phyloP scores from a whole-genome alignment of 2,888 invertebrate genomes.

The Perizoma flavofasciatum region DNA sequence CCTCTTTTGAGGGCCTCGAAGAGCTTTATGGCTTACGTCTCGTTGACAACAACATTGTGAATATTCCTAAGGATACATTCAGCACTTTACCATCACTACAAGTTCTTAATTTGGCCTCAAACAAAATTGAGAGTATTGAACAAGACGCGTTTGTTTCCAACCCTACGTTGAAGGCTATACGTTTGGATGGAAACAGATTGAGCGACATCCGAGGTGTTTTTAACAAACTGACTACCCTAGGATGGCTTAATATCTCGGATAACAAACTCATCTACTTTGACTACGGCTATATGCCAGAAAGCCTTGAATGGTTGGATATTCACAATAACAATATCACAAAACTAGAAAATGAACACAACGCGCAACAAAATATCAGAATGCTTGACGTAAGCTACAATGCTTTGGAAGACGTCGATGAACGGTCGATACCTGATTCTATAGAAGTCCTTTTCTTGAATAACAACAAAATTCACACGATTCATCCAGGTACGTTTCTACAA shows the following conservation, averaged over 20 bases:
- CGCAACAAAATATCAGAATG: conserved; percentile 87
- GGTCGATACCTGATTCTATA: conserved; percentile 89
- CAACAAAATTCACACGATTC: conserved; percentile 88
- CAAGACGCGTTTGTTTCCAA: conserved; percentile 90
- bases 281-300: conserved; percentile 89
- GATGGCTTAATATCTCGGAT: conserved; percentile 92
- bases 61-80: conserved; percentile 89
- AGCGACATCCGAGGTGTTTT: conserved; percentile 91
- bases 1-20: conserved; percentile 89
- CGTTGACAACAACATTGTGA: conserved; percentile 90
- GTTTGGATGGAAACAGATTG: conserved; percentile 90
- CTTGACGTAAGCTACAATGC: conserved; percentile 90
- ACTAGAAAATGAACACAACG: conserved; percentile 88
- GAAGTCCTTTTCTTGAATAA: conserved; percentile 90
- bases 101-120: conserved; percentile 91
- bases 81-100: conserved; percentile 88
- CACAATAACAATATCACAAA: conserved; percentile 90
- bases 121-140: conserved; percentile 89
- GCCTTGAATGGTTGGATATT: conserved; percentile 91
- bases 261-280: conserved; percentile 91
- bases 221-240: conserved; percentile 87
- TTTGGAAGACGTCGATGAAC: conserved; percentile 87
- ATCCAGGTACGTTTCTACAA: conserved; percentile 88
- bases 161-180: conserved; percentile 88
- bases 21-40: conserved; percentile 90